A percentile compares a stretch with the other conserved stretches of the same genome.
Evolutionary conservation across 2,113 vertebrate species (phyloP).

Genomic region (Engystomops pustulosus): DNA sequence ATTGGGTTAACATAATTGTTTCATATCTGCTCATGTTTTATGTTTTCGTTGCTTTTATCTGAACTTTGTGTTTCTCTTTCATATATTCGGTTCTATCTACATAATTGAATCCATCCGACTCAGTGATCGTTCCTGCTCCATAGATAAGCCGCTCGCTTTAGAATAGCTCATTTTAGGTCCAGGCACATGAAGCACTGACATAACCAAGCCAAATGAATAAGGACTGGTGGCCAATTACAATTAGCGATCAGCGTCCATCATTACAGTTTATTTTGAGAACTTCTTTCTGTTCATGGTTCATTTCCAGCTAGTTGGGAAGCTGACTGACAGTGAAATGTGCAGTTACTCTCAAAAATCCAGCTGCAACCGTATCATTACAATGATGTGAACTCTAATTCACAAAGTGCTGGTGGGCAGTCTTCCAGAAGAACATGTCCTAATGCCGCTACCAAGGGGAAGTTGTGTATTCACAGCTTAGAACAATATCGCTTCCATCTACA

Average conservation of each 20-base stretch:
- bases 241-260: slow-evolving; percentile 47
- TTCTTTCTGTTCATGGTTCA: slow-evolving; percentile 41
- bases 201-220: slow-evolving; percentile 17
- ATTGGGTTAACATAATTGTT: background rate
- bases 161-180: slow-evolving; percentile 14
- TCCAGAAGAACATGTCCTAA: slow-evolving; percentile 45
- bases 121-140: background rate
- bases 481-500: background rate
- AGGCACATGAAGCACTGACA: slow-evolving; percentile 10
- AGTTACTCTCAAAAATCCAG: slow-evolving; percentile 46
- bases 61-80: background rate
- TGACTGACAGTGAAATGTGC: slow-evolving; percentile 54
- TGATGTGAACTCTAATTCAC: slow-evolving; percentile 50
- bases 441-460: slow-evolving; percentile 9
- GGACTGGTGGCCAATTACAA: slow-evolving; percentile 40
- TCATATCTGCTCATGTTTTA: background rate
- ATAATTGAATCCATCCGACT: background rate
- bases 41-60: background rate
- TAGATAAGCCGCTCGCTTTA: background rate
- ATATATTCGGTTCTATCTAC: background rate
- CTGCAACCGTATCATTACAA: slow-evolving; percentile 54
- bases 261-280: slow-evolving; percentile 57
- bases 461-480: background rate
- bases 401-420: slow-evolving; percentile 51
- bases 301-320: slow-evolving; percentile 45